A percentile compares a stretch with the other conserved stretches of the same genome.
Conservation (phyloP, 2,113 vertebrate species). For the Mungos mungo region DNA sequence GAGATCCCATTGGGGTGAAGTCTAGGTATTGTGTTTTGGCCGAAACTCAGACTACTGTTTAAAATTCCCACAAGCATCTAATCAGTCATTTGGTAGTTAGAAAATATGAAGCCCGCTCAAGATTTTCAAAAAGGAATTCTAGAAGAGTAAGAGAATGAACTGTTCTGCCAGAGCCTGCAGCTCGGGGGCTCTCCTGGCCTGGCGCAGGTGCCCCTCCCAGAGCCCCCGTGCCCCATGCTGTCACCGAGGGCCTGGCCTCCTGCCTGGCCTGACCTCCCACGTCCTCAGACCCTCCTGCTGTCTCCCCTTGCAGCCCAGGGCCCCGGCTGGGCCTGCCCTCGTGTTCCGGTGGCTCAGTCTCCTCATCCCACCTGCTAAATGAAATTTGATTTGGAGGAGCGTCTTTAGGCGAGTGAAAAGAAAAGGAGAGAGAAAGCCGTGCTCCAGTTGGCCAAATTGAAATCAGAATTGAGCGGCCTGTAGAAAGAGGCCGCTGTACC, state of each 20-base stretch:
- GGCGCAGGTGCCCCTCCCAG: background rate
- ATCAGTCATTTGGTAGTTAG: background rate
- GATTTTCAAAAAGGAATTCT: background rate
- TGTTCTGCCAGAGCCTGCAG: rapidly evolving
- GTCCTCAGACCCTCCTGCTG: background rate
- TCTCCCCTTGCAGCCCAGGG: rapidly evolving
- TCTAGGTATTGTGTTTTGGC: background rate
- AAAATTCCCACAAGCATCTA: background rate
- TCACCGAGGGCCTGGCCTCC: background rate
- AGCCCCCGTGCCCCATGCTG: rapidly evolving
- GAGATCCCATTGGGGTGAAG: background rate
- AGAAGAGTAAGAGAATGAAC: background rate
- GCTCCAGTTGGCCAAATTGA: slow-evolving; percentile 73
- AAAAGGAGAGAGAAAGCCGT: background rate
- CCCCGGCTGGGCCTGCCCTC: background rate
- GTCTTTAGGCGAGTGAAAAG: background rate
- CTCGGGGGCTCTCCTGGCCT: background rate
- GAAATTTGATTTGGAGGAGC: slow-evolving; percentile 52
- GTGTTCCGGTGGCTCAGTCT: background rate
- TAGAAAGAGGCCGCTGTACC: slow-evolving; percentile 62
- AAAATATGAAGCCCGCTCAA: background rate
- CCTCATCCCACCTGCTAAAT: background rate
- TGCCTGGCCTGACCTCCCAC: rapidly evolving
- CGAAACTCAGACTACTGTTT: background rate
- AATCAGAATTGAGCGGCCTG: slow-evolving; percentile 70